A percentile compares a stretch with the other conserved stretches of the same genome.
Evolutionary conservation across 2,888 invertebrate species (phyloP).

Genomic region (Coelinius sp.): DNA sequence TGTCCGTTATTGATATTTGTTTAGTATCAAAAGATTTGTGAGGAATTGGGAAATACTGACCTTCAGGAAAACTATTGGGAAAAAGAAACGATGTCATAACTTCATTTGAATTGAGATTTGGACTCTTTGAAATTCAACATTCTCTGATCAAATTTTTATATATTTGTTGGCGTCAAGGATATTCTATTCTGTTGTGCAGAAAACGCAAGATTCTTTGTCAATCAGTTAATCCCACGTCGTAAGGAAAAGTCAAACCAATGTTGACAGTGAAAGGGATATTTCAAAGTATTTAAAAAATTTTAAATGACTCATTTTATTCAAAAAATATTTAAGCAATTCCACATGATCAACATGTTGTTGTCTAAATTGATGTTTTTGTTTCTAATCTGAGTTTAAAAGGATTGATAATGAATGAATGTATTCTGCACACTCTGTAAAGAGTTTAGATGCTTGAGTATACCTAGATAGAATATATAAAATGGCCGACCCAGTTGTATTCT

Average conservation of each 20-base stretch:
- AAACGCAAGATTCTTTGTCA: neutral
- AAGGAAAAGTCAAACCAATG: neutral
- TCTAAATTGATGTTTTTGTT: no score
- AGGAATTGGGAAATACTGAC: neutral
- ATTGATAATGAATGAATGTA: neutral
- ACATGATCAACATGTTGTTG: neutral
- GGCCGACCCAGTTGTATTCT: conserved; percentile 6
- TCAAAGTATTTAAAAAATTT: no score
- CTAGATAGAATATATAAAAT: neutral
- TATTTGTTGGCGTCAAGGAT: neutral
- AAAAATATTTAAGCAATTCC: no score
- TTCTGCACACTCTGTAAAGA: neutral
- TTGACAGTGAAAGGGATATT: no score
- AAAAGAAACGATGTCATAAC: neutral
- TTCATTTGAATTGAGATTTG: neutral
- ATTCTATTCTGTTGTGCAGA: neutral
- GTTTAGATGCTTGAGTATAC: neutral
- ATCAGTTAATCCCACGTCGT: neutral
- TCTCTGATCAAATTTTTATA: neutral
- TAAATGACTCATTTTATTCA: no score
- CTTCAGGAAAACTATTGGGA: neutral
- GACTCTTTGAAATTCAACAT: neutral
- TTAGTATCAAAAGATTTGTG: no score
- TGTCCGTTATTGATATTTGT: neutral
- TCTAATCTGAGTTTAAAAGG: neutral